phyloP scores from a whole-genome alignment of 1,140 invertebrate genomes.

The Aphaenogaster rudis region DNA sequence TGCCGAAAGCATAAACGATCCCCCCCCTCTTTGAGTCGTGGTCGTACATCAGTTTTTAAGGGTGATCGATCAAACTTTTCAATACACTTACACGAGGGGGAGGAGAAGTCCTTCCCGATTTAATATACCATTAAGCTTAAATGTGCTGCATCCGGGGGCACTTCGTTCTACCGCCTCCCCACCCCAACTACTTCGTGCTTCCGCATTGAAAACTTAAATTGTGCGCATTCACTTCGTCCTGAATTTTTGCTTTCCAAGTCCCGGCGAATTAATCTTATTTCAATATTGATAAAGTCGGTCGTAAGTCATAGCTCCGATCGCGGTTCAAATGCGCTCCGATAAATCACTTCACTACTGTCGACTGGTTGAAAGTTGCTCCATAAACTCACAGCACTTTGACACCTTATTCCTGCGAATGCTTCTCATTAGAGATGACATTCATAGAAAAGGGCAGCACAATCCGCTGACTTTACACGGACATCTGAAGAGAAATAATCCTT shows the following conservation, averaged over 20 bases:
- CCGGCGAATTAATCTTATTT: constrained; percentile 59
- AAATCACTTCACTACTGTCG: constrained; percentile 52
- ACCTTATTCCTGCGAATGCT: constrained; percentile 27
- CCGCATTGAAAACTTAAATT: constrained; percentile 63
- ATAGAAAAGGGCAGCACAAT: not conserved
- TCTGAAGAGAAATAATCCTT: not conserved
- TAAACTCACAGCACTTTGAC: constrained; percentile 42
- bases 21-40: not conserved
- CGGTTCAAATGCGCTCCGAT: constrained; percentile 44
- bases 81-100: constrained; percentile 35
- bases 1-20: constrained; percentile 54
- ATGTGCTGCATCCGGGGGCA: constrained; percentile 40
- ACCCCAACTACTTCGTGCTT: constrained; percentile 18
- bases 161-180: constrained; percentile 36
- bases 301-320: constrained; percentile 55
- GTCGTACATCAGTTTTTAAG: constrained; percentile 36
- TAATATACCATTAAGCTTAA: constrained; percentile 63
- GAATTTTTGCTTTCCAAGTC: constrained; percentile 51
- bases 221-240: constrained; percentile 57
- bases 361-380: constrained; percentile 27
- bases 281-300: constrained; percentile 64
- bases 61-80: constrained; percentile 66
- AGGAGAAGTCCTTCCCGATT: constrained; percentile 49
- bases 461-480: not conserved
- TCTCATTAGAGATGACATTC: constrained; percentile 39